A percentile compares a stretch with the other conserved stretches of the same genome.
Evolutionary conservation across 2,888 invertebrate species (phyloP).

Genomic region (Philereme vetulata): DNA sequence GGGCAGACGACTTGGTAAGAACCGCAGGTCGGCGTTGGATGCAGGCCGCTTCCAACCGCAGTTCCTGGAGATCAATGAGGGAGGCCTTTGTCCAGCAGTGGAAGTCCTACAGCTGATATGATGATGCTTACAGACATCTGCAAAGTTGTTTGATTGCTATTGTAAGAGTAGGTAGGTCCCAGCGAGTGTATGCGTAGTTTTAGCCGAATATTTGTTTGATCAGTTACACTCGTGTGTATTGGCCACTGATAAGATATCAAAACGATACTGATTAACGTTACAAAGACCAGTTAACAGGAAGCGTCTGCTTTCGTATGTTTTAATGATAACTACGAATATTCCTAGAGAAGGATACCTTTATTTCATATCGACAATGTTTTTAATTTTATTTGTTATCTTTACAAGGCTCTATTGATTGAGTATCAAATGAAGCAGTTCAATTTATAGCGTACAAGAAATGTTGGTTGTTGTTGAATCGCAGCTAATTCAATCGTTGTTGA

Average conservation of each 20-base stretch:
- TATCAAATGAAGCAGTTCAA: neutral
- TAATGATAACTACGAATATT: constrained; percentile 11
- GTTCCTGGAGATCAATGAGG: too few relatives aligned
- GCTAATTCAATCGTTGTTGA: neutral
- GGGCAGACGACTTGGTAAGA: too few relatives aligned
- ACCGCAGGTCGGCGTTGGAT: too few relatives aligned
- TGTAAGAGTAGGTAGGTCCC: neutral
- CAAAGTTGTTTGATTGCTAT: neutral
- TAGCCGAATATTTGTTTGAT: constrained; percentile 27
- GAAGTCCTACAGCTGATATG: too few relatives aligned
- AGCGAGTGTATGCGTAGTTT: constrained; percentile 9
- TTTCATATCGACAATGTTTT: too few relatives aligned
- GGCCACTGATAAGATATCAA: constrained; percentile 33
- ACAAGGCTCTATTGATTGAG: too few relatives aligned
- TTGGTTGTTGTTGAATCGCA: neutral
- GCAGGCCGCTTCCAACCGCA: too few relatives aligned
- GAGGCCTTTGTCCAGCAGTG: too few relatives aligned
- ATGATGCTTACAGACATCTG: too few relatives aligned
- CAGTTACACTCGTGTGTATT: constrained; percentile 27
- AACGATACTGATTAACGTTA: constrained; percentile 25
- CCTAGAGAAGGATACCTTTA: too few relatives aligned
- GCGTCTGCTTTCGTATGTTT: constrained; percentile 16
- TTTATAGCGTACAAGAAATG: neutral
- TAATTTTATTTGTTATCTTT: too few relatives aligned
- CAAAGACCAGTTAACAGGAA: constrained; percentile 26